phyloP scores from a whole-genome alignment of 2,797 vertebrate species.

The Sarcoramphus papa region DNA sequence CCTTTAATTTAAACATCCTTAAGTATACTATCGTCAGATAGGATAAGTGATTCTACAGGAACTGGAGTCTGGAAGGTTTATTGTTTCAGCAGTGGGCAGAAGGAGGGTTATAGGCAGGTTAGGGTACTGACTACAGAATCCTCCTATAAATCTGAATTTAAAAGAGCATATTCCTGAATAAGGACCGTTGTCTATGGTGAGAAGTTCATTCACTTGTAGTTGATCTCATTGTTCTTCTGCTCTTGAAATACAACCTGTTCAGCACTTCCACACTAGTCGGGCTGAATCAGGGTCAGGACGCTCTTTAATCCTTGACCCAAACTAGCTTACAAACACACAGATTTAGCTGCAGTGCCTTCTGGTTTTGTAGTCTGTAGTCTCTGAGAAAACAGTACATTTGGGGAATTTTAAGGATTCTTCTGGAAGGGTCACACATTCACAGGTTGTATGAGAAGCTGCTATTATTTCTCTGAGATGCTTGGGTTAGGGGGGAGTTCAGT shows the following conservation, averaged over 20 bases:
- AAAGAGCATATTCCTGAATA: background rate
- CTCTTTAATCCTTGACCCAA: background rate
- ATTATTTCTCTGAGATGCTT: background rate
- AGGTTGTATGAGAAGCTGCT: background rate
- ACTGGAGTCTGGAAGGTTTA: background rate
- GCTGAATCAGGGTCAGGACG: background rate
- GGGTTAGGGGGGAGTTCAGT: background rate
- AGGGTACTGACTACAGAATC: background rate
- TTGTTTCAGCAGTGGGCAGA: background rate
- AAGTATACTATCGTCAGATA: background rate
- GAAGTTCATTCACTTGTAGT: background rate
- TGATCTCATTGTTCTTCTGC: background rate
- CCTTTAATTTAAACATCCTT: background rate
- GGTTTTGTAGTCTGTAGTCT: background rate
- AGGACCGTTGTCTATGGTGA: background rate
- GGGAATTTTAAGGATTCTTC: background rate
- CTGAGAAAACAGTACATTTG: background rate
- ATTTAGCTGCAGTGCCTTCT: background rate
- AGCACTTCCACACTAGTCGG: background rate
- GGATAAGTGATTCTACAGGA: background rate
- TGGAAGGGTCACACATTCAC: background rate
- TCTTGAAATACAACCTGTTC: background rate
- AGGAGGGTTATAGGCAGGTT: background rate
- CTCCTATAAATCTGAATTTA: background rate
- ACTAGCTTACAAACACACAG: background rate